Percentiles rank a stretch among this genome's conserved stretches.
These are phyloP conservation scores for Scrobipalpa atriplicella DNA, from an alignment of 2,888 invertebrate species.

Conservation along the genomic window DNA sequence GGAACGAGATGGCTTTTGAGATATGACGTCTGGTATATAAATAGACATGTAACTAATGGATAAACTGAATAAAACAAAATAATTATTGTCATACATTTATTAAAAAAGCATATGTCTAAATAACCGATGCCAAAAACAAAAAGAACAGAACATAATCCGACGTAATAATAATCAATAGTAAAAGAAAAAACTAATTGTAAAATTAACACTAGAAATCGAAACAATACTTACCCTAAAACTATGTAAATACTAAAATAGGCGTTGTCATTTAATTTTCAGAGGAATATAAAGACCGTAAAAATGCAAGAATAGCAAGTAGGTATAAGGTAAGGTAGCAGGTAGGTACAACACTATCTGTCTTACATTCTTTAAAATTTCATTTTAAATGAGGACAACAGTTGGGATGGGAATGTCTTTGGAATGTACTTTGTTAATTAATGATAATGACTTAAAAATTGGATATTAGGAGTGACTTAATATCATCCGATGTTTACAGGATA, in stretches of 20 bases:
- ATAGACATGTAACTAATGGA: background rate
- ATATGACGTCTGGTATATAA: background rate
- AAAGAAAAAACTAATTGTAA: conserved; percentile 31
- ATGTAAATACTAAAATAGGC: conserved; percentile 52
- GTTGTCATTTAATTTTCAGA: background rate
- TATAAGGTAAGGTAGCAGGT: too few species aligned
- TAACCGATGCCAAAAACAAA: conserved; percentile 8
- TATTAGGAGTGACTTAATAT: too few species aligned
- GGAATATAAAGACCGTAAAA: too few species aligned
- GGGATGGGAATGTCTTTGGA: too few species aligned
- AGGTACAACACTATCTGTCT: too few species aligned
- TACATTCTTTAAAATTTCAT: too few species aligned
- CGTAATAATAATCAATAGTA: background rate
- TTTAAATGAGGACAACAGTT: too few species aligned
- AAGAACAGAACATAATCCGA: background rate
- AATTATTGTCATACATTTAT: background rate
- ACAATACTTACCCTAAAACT: conserved; percentile 61
- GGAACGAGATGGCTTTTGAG: too few species aligned
- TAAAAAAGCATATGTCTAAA: conserved; percentile 14
- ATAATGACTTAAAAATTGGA: too few species aligned
- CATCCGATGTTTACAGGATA: too few species aligned
- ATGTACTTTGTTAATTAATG: too few species aligned
- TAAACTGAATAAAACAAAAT: conserved; percentile 22
- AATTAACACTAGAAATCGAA: conserved; percentile 39
- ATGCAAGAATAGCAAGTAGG: too few species aligned